Base-by-base conservation (phyloP, 2,797 vertebrate genomes). In the Labroides dimidiatus region DNA sequence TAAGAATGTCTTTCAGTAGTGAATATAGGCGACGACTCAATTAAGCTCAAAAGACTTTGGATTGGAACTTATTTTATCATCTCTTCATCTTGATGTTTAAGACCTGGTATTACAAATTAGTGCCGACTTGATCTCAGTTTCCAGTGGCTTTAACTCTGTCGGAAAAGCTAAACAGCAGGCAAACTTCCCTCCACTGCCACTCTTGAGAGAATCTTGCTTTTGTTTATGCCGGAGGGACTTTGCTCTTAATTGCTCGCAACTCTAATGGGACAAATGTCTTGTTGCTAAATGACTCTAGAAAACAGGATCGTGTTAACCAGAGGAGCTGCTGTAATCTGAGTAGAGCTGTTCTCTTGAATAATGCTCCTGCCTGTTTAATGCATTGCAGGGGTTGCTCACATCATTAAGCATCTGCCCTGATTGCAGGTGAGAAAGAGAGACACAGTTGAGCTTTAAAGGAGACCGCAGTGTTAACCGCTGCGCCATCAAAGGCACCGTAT, bases 201-300 rank as follows among this genome's bases (percentile, higher is more conserved):
- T 75, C 39, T 27, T 58, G 27, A 16, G 47, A 69, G 39, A 24
- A 33, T 37, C 15, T 21, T 54, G 23, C 51, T 72, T 76, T 80
- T 81, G 78, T 86, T 85, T 74, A 79, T 66, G 77, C 78, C 78
- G 48, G 19, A 20, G 66, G 84, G 74, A 65, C 48, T 73, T 76
- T 72, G 57, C 57, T 60, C 51, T 68, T 84, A 77, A 88, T 81
- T 81, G 73, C 69, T 70, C 61, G 70, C 61, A 80, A 73, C 61
- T 74, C 52, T 72, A 65, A 81, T 71, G 72, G 74, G 70, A 78
- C 48, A 64, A 50, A 59, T 69, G 62, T 65, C 53, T 69, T 43
- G 37, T 14, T 79, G 78, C 74, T 80, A 80, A 80, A 82, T 75
- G 77, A 77, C 72, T 77, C 69, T 78, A 51, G 56, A 81, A 85